These are phyloP conservation scores for Rhinogobio ventralis DNA, from an alignment of 2,797 vertebrate species.

Conservation along the genomic window DNA sequence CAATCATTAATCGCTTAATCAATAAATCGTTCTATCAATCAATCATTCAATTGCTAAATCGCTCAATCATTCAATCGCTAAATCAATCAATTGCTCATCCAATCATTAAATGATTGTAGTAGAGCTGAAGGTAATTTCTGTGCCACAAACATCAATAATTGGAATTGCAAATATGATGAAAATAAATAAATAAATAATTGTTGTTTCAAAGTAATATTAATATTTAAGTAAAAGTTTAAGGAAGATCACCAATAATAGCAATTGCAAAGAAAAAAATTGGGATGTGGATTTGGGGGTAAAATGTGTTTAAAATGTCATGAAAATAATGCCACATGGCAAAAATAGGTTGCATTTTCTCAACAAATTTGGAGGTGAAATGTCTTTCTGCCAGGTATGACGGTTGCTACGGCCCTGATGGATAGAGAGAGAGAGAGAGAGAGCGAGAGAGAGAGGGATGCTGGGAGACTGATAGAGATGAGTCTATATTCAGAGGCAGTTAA, in stretches of 20 bases:
- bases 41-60: too few species aligned
- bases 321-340: background rate
- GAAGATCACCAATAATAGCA: too few species aligned
- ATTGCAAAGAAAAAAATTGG: background rate
- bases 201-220: too few species aligned
- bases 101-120: too few species aligned
- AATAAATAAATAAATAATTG: background rate
- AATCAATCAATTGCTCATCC: too few species aligned
- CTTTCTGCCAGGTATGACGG: background rate
- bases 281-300: background rate
- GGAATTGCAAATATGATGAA: background rate
- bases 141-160: too few species aligned
- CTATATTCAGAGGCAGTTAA: slow-evolving; percentile 51
- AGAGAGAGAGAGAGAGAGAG: background rate
- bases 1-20: too few species aligned
- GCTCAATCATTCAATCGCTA: too few species aligned
- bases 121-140: background rate
- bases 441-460: background rate
- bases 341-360: background rate
- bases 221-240: background rate
- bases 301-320: background rate
- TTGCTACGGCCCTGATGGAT: slow-evolving; percentile 12
- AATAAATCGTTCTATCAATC: too few species aligned
- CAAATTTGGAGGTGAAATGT: background rate
- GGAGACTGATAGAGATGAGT: slow-evolving; percentile 33